These are phyloP conservation scores for Raja brachyura DNA, from an alignment of 2,113 vertebrate species.

Conservation along the genomic window DNA sequence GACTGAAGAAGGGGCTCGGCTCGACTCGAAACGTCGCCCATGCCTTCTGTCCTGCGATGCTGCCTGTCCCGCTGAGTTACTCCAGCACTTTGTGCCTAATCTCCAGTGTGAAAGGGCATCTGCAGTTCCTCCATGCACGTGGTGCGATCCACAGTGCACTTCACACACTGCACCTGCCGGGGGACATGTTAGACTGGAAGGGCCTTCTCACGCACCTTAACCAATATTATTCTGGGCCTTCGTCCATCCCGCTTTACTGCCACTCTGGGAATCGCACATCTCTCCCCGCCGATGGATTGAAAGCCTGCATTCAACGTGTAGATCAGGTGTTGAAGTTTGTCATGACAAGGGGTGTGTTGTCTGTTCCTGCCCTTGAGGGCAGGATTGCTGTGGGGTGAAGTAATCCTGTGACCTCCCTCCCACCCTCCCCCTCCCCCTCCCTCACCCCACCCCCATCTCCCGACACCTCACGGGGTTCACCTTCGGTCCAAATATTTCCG, in stretches of 20 bases:
- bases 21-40: too few species aligned
- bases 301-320: background rate
- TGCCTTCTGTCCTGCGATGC: too few species aligned
- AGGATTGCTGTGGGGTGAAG: background rate
- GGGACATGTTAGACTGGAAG: background rate
- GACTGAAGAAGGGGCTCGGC: too few species aligned
- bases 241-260: background rate
- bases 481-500: background rate
- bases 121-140: too few species aligned
- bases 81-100: too few species aligned
- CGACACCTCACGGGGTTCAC: background rate
- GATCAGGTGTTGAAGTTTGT: background rate
- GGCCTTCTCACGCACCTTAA: background rate
- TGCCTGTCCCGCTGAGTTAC: too few species aligned
- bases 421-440: too few species aligned
- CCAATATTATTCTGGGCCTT: background rate
- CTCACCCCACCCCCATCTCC: background rate
- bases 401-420: background rate
- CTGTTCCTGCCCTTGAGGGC: background rate
- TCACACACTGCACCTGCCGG: background rate
- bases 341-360: background rate
- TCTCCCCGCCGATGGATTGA: background rate
- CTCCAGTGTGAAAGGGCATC: too few species aligned
- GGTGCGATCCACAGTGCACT: background rate
- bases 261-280: background rate